Evolutionary conservation across 2,797 vertebrate genomes (phyloP), one percentile per base, ranked within the genome.

Genomic region (Cuniculus paca): DNA sequence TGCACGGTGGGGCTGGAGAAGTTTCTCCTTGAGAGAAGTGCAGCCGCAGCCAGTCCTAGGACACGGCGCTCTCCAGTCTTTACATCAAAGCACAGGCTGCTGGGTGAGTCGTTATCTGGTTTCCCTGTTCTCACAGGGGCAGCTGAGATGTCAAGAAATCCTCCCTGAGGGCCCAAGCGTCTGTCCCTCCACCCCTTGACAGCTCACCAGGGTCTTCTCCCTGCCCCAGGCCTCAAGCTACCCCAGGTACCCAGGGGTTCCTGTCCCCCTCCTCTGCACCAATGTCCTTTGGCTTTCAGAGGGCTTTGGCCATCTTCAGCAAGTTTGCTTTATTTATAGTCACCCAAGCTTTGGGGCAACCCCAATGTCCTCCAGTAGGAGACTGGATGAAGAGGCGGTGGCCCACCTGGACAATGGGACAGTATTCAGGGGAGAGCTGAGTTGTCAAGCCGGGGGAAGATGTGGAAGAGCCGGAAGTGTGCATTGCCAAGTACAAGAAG

Each of bases 401-500:
- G 50, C 2, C 28, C 42, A 4, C 6, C 56, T 79, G 22, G 60
- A 9, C 7, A 1, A 6, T 0, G 56, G 68, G 16, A 26, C 1
- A 1, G 20, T 5, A 26, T 1, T 48, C n/a, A 11, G 20, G 63
- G 72, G 28, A 70, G 70, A 14, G 4, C 45, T 9, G 42, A 31
- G 28, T 48, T 8, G 0, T 4, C 6, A 0, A 31, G 39, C 63
- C 26, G 0, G 1, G 61, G 16, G 19, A 22, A 68, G 42, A 4
- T 16, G 0, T 0, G 8, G 58, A 60, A 54, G 31, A 7, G 24
- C 31, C 22, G 0, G 34, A 42, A 42, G 39, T 3, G 39, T 5
- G 1, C 0, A 0, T n/a, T 0, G 0, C n/a, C 5, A 2, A 19
- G 22, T 0, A 9, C 16, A 45, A 68, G 42, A 22, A 10, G 58